Base-by-base conservation (phyloP, 1,140 invertebrate species). In the Drosophila insularis region DNA sequence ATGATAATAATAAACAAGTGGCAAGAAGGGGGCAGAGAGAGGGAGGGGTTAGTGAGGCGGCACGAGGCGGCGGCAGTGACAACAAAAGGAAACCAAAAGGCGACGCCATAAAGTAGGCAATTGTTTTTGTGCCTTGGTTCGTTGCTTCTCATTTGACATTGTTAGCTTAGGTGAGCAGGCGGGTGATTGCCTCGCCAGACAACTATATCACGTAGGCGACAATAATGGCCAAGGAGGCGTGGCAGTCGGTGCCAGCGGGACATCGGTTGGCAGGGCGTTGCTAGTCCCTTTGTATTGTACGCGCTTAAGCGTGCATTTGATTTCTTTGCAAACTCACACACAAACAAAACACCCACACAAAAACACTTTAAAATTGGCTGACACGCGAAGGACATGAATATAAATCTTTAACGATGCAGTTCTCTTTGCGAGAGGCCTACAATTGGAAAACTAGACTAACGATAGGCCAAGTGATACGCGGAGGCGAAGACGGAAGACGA, bases 331-430 rank as follows among this genome's bases (percentile, higher is more conserved):
- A 46, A 63, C 59, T 71, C 21, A 68, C 46, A 54, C 35, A 68
- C 59, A 63, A 23, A 73, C 50, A 56, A n/a, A n/a, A 32, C 59
- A 54, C 31, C 50, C 59, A 75, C 31, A 68, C 46, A 54, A 31
- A 53, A 35, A 53, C 63, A 77, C 71, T 78, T 85, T 78, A 80
- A 85, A 85, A 78, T 68, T 70, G 56, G 60, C 67, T 35, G 32
- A 31, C 69, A 68, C 73, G 73, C 73, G 69, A 66, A 71, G 53
- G 55, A 67, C 81, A 85, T 85, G 80, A 85, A 85, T 85, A 85
- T 85, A 85, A 85, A 85, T 85, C 81, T 78, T 84, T 74, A 78
- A 84, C 81, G 81, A 84, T 58, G 55, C 55, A 58, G n/a, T 14
- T 17, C 7, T 21, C 8, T 21, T 50, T 50, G 19, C 4, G 27